Conservation (phyloP, 2,797 vertebrate species). For the Gadopsis bispinosus region DNA sequence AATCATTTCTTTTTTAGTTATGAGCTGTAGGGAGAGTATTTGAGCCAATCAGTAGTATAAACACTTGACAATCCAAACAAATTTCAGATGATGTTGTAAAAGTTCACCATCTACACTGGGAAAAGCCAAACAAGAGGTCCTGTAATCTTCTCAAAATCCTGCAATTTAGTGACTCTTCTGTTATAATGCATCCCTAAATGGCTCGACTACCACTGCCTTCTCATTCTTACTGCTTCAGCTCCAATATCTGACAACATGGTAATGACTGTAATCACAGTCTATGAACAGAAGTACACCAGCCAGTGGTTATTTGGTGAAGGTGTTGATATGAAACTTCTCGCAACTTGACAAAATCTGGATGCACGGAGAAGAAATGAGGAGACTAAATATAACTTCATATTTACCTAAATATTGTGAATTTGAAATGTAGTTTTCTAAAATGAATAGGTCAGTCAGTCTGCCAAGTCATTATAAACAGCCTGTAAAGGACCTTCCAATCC, state of each 20-base stretch:
- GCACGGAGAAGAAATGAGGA: background rate
- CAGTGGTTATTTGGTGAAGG: background rate
- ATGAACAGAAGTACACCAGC: slow-evolving; percentile 1
- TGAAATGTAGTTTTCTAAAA: background rate
- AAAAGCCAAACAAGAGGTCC: slow-evolving; percentile 1
- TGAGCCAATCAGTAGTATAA: background rate
- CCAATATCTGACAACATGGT: background rate
- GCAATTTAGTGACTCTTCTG: background rate
- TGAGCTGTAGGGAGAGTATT: background rate
- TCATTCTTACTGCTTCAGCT: slow-evolving; percentile 1
- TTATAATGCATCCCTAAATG: background rate
- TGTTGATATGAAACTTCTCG: slow-evolving; percentile 9
- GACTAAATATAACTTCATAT: background rate
- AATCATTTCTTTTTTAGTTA: slow-evolving; percentile 9
- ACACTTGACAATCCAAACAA: background rate
- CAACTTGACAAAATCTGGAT: slow-evolving; percentile 6
- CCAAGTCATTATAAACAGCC: slow-evolving; percentile 1
- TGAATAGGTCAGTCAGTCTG: background rate
- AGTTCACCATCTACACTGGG: background rate
- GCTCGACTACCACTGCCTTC: background rate
- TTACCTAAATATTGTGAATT: background rate
- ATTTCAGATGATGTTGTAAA: background rate
- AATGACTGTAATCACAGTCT: slow-evolving; percentile 15
- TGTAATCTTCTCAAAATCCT: background rate
- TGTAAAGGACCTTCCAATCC: background rate